Conservation (phyloP, 2,797 vertebrate genomes). For the Otolemur crassicaudatus region DNA sequence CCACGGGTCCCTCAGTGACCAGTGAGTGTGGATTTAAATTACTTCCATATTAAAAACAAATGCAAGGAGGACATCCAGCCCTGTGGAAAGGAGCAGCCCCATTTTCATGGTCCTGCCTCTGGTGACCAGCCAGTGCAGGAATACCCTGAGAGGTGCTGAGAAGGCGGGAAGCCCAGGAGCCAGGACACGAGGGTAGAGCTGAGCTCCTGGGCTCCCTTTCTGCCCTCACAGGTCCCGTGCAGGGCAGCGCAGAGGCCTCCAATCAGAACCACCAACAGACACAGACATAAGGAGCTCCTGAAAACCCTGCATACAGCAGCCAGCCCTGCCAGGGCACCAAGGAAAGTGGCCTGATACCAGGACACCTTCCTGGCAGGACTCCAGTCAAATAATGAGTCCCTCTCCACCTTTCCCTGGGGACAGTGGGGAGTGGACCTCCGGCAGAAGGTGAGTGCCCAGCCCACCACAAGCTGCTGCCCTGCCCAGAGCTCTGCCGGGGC, state of each 20-base stretch:
- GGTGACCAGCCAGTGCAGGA: accelerated
- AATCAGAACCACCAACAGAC: too few relatives aligned
- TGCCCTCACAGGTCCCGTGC: background rate
- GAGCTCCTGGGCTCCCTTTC: too few relatives aligned
- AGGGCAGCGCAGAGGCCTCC: background rate
- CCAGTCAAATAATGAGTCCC: background rate
- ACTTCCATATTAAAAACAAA: too few relatives aligned
- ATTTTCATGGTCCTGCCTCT: background rate
- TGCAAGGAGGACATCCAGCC: background rate
- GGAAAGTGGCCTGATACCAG: background rate
- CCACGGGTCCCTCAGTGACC: too few relatives aligned
- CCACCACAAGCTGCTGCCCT: too few relatives aligned
- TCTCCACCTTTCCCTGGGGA: background rate
- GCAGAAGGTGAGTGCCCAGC: too few relatives aligned
- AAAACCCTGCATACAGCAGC: accelerated
- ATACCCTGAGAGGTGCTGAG: background rate
- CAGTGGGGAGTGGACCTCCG: background rate
- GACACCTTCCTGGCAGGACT: background rate
- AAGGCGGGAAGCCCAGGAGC: background rate
- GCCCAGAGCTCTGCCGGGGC: background rate
- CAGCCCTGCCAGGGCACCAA: background rate
- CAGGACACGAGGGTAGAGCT: accelerated
- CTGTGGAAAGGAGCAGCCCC: background rate
- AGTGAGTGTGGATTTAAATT: background rate
- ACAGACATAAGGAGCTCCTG: background rate